Evolutionary conservation across 2,888 invertebrate genomes (phyloP).

Genomic region (Pilophorus perplexus): DNA sequence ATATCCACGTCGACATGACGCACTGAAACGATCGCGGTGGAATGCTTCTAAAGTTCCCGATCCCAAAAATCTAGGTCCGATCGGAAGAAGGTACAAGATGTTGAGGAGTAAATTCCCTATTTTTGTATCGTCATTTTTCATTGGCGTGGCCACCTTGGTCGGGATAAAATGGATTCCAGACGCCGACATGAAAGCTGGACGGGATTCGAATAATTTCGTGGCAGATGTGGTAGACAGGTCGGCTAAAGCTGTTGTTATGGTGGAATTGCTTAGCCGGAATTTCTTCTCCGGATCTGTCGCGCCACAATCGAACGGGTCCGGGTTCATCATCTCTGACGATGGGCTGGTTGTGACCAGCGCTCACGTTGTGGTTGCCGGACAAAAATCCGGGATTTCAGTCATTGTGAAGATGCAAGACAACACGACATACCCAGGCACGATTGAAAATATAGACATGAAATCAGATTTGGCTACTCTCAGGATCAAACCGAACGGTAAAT

Average conservation of each 20-base stretch:
- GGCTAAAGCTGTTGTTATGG: constrained; percentile 84
- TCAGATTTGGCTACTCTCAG: constrained; percentile 80
- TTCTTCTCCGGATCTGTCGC: constrained; percentile 43
- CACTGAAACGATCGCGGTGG: too few species aligned
- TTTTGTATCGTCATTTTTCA: not conserved
- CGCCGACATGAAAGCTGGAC: not conserved
- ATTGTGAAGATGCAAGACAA: constrained; percentile 67
- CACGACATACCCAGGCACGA: constrained; percentile 65
- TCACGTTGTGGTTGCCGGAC: constrained; percentile 86
- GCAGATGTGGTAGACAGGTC: constrained; percentile 85
- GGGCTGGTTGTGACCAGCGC: constrained; percentile 92
- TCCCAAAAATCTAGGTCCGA: too few species aligned
- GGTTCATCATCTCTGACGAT: constrained; percentile 84
- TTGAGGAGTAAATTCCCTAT: not conserved
- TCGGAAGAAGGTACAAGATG: too few species aligned
- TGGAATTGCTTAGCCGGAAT: constrained; percentile 74
- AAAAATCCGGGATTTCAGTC: constrained; percentile 57
- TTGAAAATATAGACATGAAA: constrained; percentile 80
- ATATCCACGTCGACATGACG: too few species aligned
- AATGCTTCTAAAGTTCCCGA: too few species aligned
- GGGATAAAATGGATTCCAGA: not conserved
- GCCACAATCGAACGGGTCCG: constrained; percentile 80
- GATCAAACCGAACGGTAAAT: constrained; percentile 59
- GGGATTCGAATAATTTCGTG: constrained; percentile 60
- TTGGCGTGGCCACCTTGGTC: not conserved